Conservation (phyloP, 2,797 vertebrate genomes). For the Orestias chungarensis region DNA sequence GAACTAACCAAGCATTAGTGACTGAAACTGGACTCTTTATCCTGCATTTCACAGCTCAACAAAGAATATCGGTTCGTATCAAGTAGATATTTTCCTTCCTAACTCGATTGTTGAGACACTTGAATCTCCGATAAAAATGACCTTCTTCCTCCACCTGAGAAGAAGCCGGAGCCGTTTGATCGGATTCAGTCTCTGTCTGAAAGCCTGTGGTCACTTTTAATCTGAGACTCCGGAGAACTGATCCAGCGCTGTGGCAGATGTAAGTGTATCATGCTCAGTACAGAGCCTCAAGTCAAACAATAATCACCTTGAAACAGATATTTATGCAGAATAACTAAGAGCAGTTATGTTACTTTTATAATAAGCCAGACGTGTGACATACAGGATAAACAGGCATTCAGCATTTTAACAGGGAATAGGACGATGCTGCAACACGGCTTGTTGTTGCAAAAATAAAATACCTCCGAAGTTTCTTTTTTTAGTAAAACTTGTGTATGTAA, state of each 20-base stretch:
- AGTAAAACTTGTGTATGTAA: too few relatives aligned
- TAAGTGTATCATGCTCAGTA: conserved; percentile 36
- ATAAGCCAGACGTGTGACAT: too few relatives aligned
- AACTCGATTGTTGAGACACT: conserved; percentile 38
- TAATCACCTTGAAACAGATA: conserved; percentile 5
- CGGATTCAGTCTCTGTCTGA: conserved; percentile 49
- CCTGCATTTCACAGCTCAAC: conserved; percentile 29
- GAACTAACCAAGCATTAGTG: conserved; percentile 40
- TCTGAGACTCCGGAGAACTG: conserved; percentile 34
- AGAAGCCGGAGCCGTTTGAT: conserved; percentile 32
- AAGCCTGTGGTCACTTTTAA: conserved; percentile 54
- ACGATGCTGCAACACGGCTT: too few relatives aligned
- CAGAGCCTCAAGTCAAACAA: not conserved
- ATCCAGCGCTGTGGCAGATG: conserved; percentile 28
- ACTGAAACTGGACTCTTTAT: conserved; percentile 49
- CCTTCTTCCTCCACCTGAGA: conserved; percentile 23
- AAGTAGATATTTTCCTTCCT: conserved; percentile 22
- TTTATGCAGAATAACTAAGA: not conserved
- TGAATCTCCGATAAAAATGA: conserved; percentile 22
- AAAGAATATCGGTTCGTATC: conserved; percentile 40
- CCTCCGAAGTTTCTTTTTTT: too few relatives aligned
- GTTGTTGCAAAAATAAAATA: too few relatives aligned
- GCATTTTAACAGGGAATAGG: too few relatives aligned
- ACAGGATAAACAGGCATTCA: too few relatives aligned
- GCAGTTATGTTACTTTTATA: too few relatives aligned